Percentiles rank a stretch among this genome's conserved stretches.
Conservation (phyloP, 2,797 vertebrate genomes). For the Poecilia velifera region DNA sequence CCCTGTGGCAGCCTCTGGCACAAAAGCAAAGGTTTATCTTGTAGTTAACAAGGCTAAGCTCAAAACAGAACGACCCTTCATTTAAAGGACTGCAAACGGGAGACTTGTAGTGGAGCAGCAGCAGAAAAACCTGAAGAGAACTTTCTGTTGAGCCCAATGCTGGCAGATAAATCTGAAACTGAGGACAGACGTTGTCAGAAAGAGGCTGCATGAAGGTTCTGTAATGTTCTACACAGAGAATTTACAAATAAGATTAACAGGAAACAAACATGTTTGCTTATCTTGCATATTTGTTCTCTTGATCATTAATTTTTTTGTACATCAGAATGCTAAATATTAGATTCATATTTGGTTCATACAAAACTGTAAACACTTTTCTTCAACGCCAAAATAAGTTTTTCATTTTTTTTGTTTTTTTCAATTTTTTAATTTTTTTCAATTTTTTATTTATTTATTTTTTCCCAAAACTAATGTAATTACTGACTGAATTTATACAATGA, state of each 20-base stretch:
- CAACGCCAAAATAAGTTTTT: no score
- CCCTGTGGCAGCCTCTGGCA: neutral
- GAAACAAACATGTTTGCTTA: neutral
- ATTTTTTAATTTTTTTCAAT: no score
- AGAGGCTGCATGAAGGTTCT: neutral
- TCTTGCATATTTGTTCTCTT: neutral
- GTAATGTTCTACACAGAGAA: neutral
- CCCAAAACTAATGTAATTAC: no score
- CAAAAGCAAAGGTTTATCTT: neutral
- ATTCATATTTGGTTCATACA: neutral
- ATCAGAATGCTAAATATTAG: neutral
- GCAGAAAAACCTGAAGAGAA: neutral
- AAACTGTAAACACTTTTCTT: neutral
- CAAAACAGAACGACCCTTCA: constrained; percentile 1
- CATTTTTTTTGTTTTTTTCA: no score
- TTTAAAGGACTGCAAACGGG: neutral
- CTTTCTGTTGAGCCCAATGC: neutral
- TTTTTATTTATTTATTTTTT: no score
- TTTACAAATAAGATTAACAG: neutral
- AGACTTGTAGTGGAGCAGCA: neutral
- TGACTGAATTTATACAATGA: no score
- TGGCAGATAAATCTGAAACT: neutral
- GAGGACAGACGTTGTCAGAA: neutral
- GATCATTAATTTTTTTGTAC: neutral
- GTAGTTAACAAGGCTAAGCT: neutral